Evolutionary conservation across 1,140 invertebrate genomes (phyloP).

Genomic region (Bacillus rossius): DNA sequence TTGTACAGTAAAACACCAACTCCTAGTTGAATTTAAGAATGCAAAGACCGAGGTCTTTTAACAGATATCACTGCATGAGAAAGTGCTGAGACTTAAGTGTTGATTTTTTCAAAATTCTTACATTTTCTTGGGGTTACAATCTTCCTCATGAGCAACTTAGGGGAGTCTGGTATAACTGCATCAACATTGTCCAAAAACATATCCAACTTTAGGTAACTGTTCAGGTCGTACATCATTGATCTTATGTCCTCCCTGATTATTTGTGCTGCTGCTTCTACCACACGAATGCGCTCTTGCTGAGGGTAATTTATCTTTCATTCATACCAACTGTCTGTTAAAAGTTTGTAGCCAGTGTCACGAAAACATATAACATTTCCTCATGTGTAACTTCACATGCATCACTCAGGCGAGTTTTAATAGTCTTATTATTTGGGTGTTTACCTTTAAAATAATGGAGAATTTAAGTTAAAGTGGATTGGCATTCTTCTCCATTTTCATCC

Average conservation of each 20-base stretch:
- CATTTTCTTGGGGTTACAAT: conserved; percentile 1
- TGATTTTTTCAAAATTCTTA: background rate
- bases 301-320: conserved; percentile 9
- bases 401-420: background rate
- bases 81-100: conserved; percentile 21
- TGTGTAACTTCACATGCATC: conserved; percentile 17
- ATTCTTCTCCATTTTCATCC: background rate
- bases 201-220: conserved; percentile 29
- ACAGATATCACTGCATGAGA: conserved; percentile 35
- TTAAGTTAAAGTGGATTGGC: background rate
- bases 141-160: background rate
- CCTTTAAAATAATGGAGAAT: background rate
- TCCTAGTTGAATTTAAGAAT: conserved; percentile 23
- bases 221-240: conserved; percentile 27
- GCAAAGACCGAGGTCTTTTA: conserved; percentile 34
- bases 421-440: background rate
- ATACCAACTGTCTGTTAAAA: conserved; percentile 23
- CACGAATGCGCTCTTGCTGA: conserved; percentile 20
- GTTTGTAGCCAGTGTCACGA: conserved; percentile 21
- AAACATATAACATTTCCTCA: conserved; percentile 31
- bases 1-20: conserved; percentile 20
- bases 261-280: conserved; percentile 31
- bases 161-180: background rate
- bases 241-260: conserved; percentile 36
- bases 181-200: background rate